A percentile compares a stretch with the other conserved stretches of the same genome.
These are phyloP conservation scores for Progne subis DNA, from an alignment of 2,113 vertebrate species.

Conservation along the genomic window DNA sequence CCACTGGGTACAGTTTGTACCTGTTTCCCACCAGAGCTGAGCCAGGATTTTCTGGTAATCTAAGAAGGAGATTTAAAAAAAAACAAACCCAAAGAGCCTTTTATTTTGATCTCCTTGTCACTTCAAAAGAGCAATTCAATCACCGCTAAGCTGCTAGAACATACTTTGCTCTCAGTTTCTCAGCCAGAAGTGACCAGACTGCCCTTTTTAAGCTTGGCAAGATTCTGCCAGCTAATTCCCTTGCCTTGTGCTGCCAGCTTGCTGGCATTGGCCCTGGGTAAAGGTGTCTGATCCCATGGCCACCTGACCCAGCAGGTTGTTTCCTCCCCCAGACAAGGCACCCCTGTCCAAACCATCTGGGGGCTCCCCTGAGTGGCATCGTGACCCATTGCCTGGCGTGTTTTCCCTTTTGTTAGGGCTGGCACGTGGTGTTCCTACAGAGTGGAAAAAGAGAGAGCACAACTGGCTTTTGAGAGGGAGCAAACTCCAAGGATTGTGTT, in stretches of 20 bases:
- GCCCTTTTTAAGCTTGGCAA: background rate
- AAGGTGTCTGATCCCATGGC: background rate
- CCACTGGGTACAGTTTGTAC: constrained; percentile 86
- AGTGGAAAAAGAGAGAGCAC: background rate
- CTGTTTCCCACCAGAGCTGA: constrained; percentile 80
- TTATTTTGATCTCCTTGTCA: constrained; percentile 36
- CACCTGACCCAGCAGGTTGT: background rate
- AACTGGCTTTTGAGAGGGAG: background rate
- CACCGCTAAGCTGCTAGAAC: background rate
- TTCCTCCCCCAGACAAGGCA: background rate
- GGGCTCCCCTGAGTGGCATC: background rate
- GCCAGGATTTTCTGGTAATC: constrained; percentile 83
- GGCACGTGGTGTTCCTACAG: background rate
- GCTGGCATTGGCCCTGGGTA: background rate
- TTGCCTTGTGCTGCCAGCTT: background rate
- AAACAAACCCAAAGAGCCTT: background rate
- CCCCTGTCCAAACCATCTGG: background rate
- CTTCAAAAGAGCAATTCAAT: constrained; percentile 30
- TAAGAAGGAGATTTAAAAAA: constrained; percentile 34
- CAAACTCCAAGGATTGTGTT: background rate
- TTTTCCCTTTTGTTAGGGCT: background rate
- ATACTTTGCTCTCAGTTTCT: background rate
- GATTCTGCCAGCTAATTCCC: background rate
- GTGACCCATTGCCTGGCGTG: accelerated
- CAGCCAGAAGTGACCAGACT: background rate